Evolutionary conservation across 2,113 vertebrate species (phyloP).

Genomic region (Hippopotamus amphibius): DNA sequence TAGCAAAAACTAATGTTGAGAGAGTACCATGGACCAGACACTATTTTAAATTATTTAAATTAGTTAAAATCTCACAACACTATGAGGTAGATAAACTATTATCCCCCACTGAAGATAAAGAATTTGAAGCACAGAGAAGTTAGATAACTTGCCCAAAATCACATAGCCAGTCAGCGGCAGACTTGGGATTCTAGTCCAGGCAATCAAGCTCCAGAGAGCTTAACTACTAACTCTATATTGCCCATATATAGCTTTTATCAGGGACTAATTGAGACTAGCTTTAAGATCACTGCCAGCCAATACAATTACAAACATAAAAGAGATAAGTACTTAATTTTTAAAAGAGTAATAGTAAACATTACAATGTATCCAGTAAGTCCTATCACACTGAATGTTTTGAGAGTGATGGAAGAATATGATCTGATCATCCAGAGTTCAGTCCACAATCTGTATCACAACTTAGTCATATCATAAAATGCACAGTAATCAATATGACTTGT

Average conservation of each 20-base stretch:
- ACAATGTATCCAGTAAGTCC: neutral
- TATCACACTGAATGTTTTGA: conserved; percentile 51
- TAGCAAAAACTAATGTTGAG: conserved; percentile 76
- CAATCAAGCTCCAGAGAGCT: neutral
- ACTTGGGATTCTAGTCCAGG: conserved; percentile 39
- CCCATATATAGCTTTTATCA: neutral
- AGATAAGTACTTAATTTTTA: conserved; percentile 47
- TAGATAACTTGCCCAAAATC: conserved; percentile 52
- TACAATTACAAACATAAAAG: conserved; percentile 32
- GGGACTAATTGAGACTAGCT: conserved; percentile 26
- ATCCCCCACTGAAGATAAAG: conserved; percentile 51
- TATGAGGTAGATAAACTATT: conserved; percentile 41
- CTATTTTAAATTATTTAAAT: conserved; percentile 72
- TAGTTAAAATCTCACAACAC: conserved; percentile 64
- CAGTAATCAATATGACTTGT: neutral
- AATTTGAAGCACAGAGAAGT: conserved; percentile 8
- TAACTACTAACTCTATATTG: neutral
- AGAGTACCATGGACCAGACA: conserved; percentile 67
- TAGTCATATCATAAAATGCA: neutral
- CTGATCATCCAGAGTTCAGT: neutral
- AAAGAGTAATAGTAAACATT: neutral
- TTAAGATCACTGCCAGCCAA: conserved; percentile 28
- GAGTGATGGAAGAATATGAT: conserved; percentile 31
- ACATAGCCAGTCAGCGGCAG: neutral
- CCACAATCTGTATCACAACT: conserved; percentile 44